Percentiles rank a stretch among this genome's conserved stretches.
phyloP scores from a whole-genome alignment of 2,797 vertebrate species.

The Poecilia picta region DNA sequence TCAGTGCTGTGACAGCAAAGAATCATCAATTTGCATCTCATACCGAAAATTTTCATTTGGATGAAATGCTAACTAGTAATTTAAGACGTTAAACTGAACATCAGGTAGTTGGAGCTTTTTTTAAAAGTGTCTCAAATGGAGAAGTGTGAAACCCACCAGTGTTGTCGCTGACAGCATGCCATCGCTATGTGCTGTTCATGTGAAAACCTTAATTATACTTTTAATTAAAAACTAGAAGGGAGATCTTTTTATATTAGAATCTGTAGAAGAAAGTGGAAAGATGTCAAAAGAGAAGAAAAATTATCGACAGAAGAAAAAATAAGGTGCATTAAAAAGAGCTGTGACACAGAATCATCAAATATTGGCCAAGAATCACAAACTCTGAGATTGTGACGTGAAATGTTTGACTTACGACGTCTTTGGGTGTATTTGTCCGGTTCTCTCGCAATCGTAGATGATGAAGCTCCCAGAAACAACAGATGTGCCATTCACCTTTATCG shows the following conservation, averaged over 20 bases:
- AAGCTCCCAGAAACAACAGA: slow-evolving; percentile 89
- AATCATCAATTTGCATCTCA: not conserved
- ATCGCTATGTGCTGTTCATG: not conserved
- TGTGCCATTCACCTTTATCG: slow-evolving; percentile 88
- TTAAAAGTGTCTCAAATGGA: not conserved
- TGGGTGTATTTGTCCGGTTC: slow-evolving; percentile 85
- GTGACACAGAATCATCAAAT: not conserved
- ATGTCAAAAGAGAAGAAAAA: not conserved
- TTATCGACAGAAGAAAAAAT: not conserved
- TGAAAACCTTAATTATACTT: slow-evolving; percentile 8
- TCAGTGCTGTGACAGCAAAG: not conserved
- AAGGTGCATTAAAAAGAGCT: not conserved
- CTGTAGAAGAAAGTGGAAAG: not conserved
- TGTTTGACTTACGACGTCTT: slow-evolving; percentile 87
- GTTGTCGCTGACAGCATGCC: not conserved
- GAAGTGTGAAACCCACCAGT: not conserved
- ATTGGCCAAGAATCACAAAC: slow-evolving; percentile 9
- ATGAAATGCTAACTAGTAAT: not conserved
- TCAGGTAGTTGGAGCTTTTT: slow-evolving; percentile 2
- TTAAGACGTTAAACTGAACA: not conserved
- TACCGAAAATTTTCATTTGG: not conserved
- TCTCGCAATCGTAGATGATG: slow-evolving; percentile 93
- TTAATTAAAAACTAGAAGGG: not conserved
- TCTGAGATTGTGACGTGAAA: slow-evolving; percentile 21
- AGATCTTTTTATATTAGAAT: not conserved